Evolutionary conservation across 2,888 invertebrate genomes (phyloP).

Genomic region (Acrobasis consociella): DNA sequence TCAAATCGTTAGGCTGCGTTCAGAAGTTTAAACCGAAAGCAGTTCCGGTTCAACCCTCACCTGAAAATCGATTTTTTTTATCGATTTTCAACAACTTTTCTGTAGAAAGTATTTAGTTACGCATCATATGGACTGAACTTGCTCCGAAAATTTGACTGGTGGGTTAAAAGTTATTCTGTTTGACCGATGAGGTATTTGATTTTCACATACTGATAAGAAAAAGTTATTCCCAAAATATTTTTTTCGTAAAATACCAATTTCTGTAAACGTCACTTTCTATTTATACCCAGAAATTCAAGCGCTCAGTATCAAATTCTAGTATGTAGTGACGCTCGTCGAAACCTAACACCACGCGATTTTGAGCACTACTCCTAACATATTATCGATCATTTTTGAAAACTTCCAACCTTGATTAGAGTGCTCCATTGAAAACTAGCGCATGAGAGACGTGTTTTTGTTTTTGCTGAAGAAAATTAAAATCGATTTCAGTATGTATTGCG

Average conservation of each 20-base stretch:
- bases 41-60: too few species aligned
- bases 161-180: too few species aligned
- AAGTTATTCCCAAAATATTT: too few species aligned
- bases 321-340: not conserved
- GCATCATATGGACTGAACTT: too few species aligned
- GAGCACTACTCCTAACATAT: not conserved
- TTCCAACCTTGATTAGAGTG: not conserved
- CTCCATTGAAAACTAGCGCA: conserved; percentile 11
- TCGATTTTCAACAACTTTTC: too few species aligned
- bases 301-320: not conserved
- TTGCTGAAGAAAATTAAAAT: conserved; percentile 9
- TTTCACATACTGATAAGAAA: too few species aligned
- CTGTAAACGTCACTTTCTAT: not conserved
- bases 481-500: not conserved
- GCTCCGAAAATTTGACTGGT: too few species aligned
- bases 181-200: too few species aligned
- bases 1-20: too few species aligned
- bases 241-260: not conserved
- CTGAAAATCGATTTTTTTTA: too few species aligned
- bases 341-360: not conserved
- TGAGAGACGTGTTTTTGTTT: conserved; percentile 7
- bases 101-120: too few species aligned
- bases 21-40: too few species aligned
- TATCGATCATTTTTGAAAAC: not conserved
- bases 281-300: not conserved